Percentiles rank a stretch among this genome's conserved stretches.
These are phyloP conservation scores for Marronus borbonicus DNA, from an alignment of 2,888 invertebrate genomes.

Conservation along the genomic window DNA sequence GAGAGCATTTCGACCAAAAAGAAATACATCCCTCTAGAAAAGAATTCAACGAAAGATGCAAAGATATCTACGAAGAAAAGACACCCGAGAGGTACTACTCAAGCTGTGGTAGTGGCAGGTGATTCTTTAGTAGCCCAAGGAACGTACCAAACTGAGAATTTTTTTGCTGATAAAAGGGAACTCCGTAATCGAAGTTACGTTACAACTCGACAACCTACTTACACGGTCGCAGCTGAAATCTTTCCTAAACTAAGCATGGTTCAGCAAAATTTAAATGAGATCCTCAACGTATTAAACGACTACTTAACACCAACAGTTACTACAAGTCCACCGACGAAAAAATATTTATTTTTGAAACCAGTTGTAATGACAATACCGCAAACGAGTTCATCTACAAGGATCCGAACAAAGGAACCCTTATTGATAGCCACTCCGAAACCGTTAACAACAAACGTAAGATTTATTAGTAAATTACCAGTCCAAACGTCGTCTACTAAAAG, in stretches of 20 bases:
- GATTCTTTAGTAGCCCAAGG: not conserved
- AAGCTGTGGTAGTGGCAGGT: not conserved
- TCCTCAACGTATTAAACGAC: constrained; percentile 3
- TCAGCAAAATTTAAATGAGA: constrained; percentile 20
- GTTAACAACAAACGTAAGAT: not conserved
- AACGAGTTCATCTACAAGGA: no score
- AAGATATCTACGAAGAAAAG: not conserved
- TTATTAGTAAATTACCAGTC: not conserved
- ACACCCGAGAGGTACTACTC: not conserved
- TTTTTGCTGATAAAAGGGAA: constrained; percentile 19
- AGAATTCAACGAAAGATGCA: not conserved
- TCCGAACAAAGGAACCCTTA: no score
- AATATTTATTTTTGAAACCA: not conserved
- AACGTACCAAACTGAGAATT: not conserved
- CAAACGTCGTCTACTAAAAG: not conserved
- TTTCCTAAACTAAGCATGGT: constrained; percentile 4
- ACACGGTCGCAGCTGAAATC: not conserved
- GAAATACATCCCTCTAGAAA: not conserved
- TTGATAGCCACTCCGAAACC: no score
- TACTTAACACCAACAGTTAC: not conserved
- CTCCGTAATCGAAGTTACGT: no score
- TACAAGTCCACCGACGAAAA: not conserved
- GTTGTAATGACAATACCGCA: no score
- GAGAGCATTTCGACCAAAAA: not conserved
- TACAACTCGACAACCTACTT: no score